Conservation (phyloP, 2,888 invertebrate species). For the Labia minor region DNA sequence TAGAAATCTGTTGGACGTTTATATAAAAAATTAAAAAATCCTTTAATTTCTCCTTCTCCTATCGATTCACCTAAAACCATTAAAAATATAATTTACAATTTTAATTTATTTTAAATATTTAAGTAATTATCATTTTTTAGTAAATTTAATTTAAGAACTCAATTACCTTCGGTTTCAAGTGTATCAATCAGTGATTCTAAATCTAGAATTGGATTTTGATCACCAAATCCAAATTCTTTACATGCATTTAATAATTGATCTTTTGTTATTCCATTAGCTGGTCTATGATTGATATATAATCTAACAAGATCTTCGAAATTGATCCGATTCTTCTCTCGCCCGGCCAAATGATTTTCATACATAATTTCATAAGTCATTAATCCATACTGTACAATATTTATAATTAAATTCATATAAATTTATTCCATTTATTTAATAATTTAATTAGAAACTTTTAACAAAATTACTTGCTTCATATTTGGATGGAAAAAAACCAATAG, state of each 20-base stretch:
- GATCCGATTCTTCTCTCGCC: constrained; percentile 41
- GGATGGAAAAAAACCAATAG: constrained; percentile 62
- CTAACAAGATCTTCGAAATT: constrained; percentile 55
- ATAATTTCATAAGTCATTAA: constrained; percentile 48
- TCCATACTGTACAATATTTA: constrained; percentile 41
- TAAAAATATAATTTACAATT: no score
- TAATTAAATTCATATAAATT: constrained; percentile 7
- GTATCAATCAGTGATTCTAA: constrained; percentile 39
- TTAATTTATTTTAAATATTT: no score
- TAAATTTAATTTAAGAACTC: no score
- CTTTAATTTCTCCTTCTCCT: neutral
- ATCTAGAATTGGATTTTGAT: constrained; percentile 31
- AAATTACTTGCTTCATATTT: constrained; percentile 48
- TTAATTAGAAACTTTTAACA: no score
- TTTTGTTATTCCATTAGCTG: constrained; percentile 44
- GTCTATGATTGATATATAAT: constrained; percentile 55
- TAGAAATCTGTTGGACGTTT: neutral
- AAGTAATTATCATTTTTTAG: no score
- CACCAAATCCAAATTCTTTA: constrained; percentile 35
- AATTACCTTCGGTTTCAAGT: constrained; percentile 35
- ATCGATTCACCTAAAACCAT: neutral
- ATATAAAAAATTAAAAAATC: neutral
- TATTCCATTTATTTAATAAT: no score
- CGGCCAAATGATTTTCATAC: constrained; percentile 38
- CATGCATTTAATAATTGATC: constrained; percentile 42